Evolutionary conservation across 2,888 invertebrate species (phyloP).

Genomic region (Tetragonisca angustula): DNA sequence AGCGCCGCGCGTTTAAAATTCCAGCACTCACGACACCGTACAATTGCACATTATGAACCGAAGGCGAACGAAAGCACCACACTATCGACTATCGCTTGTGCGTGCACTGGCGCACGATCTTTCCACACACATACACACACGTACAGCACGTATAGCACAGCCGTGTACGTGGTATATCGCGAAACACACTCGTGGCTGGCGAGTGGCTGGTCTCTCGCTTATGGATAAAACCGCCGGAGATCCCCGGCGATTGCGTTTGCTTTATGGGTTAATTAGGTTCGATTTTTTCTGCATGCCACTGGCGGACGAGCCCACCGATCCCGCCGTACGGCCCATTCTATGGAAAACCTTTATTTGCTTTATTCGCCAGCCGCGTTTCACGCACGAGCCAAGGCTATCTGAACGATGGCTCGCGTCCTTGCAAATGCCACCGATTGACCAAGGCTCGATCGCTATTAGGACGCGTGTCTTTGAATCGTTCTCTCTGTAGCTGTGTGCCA

Average conservation of each 20-base stretch:
- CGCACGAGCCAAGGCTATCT: conserved; percentile 43
- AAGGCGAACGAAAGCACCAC: conserved; percentile 62
- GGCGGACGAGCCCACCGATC: conserved; percentile 57
- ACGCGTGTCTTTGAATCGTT: conserved; percentile 26
- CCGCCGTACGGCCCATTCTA: conserved; percentile 52
- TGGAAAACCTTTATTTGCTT: conserved; percentile 66
- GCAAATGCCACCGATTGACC: conserved; percentile 33
- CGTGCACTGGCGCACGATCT: background rate
- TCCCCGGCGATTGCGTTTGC: conserved; percentile 72
- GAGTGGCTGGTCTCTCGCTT: conserved; percentile 58
- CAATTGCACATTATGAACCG: conserved; percentile 66
- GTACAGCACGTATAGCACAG: too few relatives aligned
- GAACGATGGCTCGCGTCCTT: conserved; percentile 37
- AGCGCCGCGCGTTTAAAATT: conserved; percentile 66
- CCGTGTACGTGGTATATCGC: background rate
- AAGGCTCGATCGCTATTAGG: conserved; percentile 5
- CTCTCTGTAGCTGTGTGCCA: background rate
- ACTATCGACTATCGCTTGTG: conserved; percentile 47
- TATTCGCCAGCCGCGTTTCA: conserved; percentile 38
- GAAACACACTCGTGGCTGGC: conserved; percentile 43
- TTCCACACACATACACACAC: background rate
- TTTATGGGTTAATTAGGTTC: conserved; percentile 80
- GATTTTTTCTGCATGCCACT: conserved; percentile 62
- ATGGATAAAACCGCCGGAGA: conserved; percentile 68
- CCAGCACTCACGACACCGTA: conserved; percentile 58